Evolutionary conservation across 2,888 invertebrate genomes (phyloP).

Genomic region (Ophraella communa): DNA sequence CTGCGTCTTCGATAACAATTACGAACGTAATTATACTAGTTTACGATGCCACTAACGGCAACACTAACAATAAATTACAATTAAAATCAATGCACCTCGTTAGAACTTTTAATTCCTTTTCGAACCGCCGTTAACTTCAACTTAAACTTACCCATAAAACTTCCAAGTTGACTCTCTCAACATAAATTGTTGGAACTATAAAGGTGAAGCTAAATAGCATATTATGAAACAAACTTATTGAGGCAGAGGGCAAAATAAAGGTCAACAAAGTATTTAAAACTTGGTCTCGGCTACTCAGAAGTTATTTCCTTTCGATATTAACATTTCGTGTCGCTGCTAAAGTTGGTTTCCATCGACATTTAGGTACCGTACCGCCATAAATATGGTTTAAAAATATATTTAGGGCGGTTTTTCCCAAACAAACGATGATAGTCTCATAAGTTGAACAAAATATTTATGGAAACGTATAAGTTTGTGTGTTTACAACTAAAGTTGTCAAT

Average conservation of each 20-base stretch:
- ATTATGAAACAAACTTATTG: neutral
- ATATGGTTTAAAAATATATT: no score
- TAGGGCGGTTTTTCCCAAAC: no score
- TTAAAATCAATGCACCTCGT: constrained; percentile 4
- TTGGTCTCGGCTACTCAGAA: neutral
- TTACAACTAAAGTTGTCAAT: no score
- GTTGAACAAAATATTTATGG: no score
- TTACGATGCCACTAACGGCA: neutral
- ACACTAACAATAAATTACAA: constrained; percentile 2
- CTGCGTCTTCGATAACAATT: neutral
- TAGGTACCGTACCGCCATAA: no score
- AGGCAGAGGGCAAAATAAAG: neutral
- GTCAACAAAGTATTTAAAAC: neutral
- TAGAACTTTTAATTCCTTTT: constrained; percentile 3
- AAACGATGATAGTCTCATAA: no score
- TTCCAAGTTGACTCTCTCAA: neutral
- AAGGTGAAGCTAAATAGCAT: neutral
- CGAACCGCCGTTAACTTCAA: neutral
- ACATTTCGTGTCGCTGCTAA: neutral
- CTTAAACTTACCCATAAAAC: constrained; percentile 4
- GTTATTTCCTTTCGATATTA: neutral
- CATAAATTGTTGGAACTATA: constrained; percentile 2
- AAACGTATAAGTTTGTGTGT: no score
- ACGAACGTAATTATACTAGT: neutral
- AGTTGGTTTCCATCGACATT: no score